Evolutionary conservation across 2,797 vertebrate species (phyloP).

Genomic region (Parauchenoglanis ngamensis): DNA sequence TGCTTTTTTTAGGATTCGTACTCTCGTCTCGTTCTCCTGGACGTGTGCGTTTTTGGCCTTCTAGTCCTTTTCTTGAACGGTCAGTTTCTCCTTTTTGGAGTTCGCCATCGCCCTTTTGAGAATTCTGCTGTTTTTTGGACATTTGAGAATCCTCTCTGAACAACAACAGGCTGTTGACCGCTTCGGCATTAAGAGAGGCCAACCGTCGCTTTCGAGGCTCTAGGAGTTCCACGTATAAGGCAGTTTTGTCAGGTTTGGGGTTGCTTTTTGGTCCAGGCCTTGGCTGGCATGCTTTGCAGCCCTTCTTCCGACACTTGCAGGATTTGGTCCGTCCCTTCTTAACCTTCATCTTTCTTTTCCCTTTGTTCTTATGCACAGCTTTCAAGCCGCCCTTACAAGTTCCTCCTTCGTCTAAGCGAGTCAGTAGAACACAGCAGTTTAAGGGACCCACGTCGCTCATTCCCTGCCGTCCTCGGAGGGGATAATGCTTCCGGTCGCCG

Average conservation of each 20-base stretch:
- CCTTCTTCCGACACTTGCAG: conserved; percentile 64
- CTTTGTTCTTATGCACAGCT: conserved; percentile 49
- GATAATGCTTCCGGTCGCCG: conserved; percentile 63
- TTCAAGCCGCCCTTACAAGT: conserved; percentile 58
- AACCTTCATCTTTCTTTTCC: conserved; percentile 52
- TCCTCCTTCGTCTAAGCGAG: conserved; percentile 84
- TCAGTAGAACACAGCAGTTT: conserved; percentile 91
- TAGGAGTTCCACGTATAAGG: conserved; percentile 60
- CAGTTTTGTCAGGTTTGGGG: conserved; percentile 60
- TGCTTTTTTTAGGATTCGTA: conserved; percentile 63
- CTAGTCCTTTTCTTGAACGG: conserved; percentile 67
- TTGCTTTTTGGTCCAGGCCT: conserved; percentile 73
- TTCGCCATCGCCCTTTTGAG: conserved; percentile 68
- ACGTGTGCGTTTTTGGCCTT: conserved; percentile 50
- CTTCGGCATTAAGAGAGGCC: conserved; percentile 94
- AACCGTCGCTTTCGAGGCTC: conserved; percentile 90
- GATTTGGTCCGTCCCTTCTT: conserved; percentile 68
- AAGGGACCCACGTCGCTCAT: conserved; percentile 77
- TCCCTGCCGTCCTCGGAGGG: conserved; percentile 72
- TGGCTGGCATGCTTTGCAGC: conserved; percentile 59
- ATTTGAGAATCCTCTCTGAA: conserved; percentile 75
- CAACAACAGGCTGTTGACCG: conserved; percentile 92
- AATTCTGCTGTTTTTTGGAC: conserved; percentile 68
- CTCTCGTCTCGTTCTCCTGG: conserved; percentile 24
- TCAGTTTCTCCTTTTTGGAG: conserved; percentile 56